phyloP scores from a whole-genome alignment of 2,888 invertebrate species.

The Artemia sp. region DNA sequence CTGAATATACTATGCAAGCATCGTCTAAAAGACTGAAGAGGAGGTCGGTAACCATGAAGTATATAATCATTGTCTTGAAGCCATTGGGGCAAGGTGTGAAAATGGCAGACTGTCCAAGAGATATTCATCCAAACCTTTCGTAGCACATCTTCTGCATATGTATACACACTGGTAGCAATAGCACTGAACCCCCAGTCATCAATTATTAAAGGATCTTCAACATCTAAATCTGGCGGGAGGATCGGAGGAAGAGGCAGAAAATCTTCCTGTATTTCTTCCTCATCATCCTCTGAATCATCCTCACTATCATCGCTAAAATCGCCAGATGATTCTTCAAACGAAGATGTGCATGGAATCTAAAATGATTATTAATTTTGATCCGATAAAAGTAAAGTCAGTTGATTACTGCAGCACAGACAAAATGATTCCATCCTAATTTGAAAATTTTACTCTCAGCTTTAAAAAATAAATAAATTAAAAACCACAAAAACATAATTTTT shows the following conservation, averaged over 20 bases:
- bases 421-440: neutral
- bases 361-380: neutral
- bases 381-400: neutral
- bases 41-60: slow-evolving; percentile 39
- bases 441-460: too few species aligned
- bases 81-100: slow-evolving; percentile 39
- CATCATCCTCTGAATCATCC: slow-evolving; percentile 2
- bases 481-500: too few species aligned
- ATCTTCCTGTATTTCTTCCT: neutral
- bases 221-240: slow-evolving; percentile 6
- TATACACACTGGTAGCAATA: slow-evolving; percentile 69
- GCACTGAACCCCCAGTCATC: slow-evolving; percentile 61
- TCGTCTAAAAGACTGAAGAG: slow-evolving; percentile 37
- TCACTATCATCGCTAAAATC: slow-evolving; percentile 11
- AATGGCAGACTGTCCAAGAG: slow-evolving; percentile 34
- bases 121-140: slow-evolving; percentile 37
- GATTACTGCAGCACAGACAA: neutral
- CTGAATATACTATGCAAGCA: slow-evolving; percentile 41
- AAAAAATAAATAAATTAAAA: too few species aligned
- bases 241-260: neutral
- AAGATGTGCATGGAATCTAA: neutral
- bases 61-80: slow-evolving; percentile 42
- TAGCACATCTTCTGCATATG: slow-evolving; percentile 86
- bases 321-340: neutral
- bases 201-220: slow-evolving; percentile 2